A percentile compares a stretch with the other conserved stretches of the same genome.
Evolutionary conservation across 2,888 invertebrate genomes (phyloP).

Genomic region (Cheilosia scutellata): DNA sequence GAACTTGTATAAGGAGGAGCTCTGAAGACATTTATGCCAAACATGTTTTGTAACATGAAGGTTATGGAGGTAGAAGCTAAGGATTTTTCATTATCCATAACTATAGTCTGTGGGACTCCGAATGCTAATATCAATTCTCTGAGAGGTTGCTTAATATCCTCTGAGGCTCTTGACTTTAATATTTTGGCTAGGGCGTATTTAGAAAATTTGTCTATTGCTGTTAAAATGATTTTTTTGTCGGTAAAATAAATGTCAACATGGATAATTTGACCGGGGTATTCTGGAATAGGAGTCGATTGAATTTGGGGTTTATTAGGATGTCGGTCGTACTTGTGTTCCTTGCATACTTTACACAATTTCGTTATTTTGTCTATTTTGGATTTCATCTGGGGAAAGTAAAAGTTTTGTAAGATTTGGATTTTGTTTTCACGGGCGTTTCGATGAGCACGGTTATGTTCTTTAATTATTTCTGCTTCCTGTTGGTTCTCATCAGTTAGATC

Average conservation of each 20-base stretch:
- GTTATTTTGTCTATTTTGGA: not conserved
- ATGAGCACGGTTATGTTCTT: slow-evolving; percentile 1
- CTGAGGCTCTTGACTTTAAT: not conserved
- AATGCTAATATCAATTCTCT: slow-evolving; percentile 1
- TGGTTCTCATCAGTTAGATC: not conserved
- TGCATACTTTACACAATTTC: too few species aligned
- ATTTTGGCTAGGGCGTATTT: too few species aligned
- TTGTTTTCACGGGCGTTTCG: not conserved
- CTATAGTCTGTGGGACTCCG: not conserved
- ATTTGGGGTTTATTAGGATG: not conserved
- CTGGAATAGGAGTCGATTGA: not conserved
- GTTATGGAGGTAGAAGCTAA: slow-evolving; percentile 25
- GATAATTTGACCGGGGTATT: not conserved
- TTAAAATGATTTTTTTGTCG: not conserved
- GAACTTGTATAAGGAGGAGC: slow-evolving; percentile 45
- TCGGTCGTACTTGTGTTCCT: not conserved
- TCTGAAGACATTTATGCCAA: slow-evolving; percentile 38
- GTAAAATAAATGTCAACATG: not conserved
- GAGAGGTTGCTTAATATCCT: slow-evolving; percentile 7
- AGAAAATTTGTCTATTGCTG: not conserved
- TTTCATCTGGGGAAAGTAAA: not conserved
- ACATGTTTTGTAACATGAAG: slow-evolving; percentile 28
- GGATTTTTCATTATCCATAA: slow-evolving; percentile 34
- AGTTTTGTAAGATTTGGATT: not conserved
- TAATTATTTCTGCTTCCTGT: not conserved